phyloP scores from a whole-genome alignment of 2,888 invertebrate genomes.

The Chrysodeixis includens region DNA sequence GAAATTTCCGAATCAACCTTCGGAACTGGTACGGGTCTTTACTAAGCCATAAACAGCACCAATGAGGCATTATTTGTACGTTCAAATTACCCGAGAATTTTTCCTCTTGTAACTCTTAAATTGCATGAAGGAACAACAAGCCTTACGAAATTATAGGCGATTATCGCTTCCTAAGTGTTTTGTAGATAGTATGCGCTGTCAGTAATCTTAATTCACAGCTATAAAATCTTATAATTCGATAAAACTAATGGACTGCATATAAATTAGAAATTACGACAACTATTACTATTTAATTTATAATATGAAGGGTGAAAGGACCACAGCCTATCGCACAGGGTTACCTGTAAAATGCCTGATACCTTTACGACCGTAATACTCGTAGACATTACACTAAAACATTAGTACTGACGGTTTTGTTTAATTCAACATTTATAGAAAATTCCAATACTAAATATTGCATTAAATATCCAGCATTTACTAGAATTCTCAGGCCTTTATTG shows the following conservation, averaged over 20 bases:
- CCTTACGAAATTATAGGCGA: conserved; percentile 51
- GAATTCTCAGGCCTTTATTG: background rate
- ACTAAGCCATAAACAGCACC: conserved; percentile 49
- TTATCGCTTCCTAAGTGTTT: conserved; percentile 55
- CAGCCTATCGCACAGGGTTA: conserved; percentile 36
- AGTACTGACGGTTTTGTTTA: background rate
- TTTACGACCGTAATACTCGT: conserved; percentile 2
- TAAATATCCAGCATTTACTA: background rate
- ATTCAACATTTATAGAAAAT: background rate
- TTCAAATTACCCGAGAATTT: conserved; percentile 41
- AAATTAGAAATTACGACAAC: conserved; percentile 56
- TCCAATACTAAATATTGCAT: background rate
- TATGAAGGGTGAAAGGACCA: conserved; percentile 48
- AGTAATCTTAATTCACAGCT: conserved; percentile 40
- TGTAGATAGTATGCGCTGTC: conserved; percentile 38
- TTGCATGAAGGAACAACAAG: conserved; percentile 28
- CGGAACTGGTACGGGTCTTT: conserved; percentile 29
- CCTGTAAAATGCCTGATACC: conserved; percentile 5
- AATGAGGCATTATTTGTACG: conserved; percentile 51
- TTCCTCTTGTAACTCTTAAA: conserved; percentile 29
- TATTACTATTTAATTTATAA: conserved; percentile 45
- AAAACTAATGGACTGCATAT: conserved; percentile 56
- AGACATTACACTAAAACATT: background rate
- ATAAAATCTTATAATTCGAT: conserved; percentile 56
- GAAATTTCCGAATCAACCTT: conserved; percentile 38